Conservation (phyloP, 1,140 invertebrate genomes). For the Lamellibrachia luymesi region DNA sequence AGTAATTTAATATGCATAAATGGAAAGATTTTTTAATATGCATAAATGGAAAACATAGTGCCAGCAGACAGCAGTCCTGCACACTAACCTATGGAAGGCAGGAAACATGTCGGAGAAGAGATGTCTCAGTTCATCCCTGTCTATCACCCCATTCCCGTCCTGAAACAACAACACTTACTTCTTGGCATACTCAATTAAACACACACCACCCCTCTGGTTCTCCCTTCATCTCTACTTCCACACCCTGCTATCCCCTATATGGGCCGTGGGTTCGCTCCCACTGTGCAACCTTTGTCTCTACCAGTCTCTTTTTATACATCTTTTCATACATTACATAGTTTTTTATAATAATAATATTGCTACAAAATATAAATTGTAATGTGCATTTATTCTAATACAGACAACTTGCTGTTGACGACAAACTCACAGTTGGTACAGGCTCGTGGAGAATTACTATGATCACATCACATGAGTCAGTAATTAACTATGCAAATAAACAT, state of each 20-base stretch:
- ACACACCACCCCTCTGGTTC: too few relatives aligned
- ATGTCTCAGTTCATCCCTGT: slow-evolving; percentile 53
- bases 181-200: not conserved
- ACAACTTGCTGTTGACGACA: not conserved
- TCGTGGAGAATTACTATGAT: not conserved
- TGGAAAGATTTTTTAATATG: too few relatives aligned
- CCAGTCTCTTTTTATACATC: too few relatives aligned
- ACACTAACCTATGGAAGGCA: slow-evolving; percentile 45
- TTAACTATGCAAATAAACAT: not conserved
- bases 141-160: slow-evolving; percentile 52
- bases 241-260: too few relatives aligned
- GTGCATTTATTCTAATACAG: not conserved
- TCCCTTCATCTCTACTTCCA: too few relatives aligned
- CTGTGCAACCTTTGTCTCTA: too few relatives aligned
- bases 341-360: not conserved
- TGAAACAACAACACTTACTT: slow-evolving; percentile 25
- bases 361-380: not conserved
- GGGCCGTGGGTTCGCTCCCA: too few relatives aligned
- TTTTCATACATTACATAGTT: too few relatives aligned
- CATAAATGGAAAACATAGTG: too few relatives aligned
- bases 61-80: too few relatives aligned
- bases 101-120: slow-evolving; percentile 54
- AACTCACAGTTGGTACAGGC: not conserved
- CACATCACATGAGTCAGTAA: not conserved
- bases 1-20: too few relatives aligned